Evolutionary conservation across 2,888 invertebrate species (phyloP).

Genomic region (Serripes groenlandicus): DNA sequence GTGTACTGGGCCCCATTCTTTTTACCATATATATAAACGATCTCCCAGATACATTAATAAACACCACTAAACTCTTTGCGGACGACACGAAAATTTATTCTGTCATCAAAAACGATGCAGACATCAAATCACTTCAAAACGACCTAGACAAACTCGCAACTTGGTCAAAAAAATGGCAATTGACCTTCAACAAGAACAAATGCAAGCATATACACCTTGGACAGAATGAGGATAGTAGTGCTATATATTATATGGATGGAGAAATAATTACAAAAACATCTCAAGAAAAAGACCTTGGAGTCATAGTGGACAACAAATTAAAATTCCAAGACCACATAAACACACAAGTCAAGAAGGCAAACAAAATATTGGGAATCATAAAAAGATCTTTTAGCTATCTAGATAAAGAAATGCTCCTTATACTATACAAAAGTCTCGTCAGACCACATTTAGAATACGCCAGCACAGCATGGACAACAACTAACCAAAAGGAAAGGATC

Average conservation of each 20-base stretch:
- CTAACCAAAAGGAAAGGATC: not conserved
- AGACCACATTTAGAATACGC: not conserved
- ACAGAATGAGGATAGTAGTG: not conserved
- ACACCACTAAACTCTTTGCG: not conserved
- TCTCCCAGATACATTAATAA: not conserved
- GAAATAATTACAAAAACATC: not conserved
- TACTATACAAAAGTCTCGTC: not conserved
- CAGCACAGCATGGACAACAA: not conserved
- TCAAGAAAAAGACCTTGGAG: slow-evolving; percentile 2
- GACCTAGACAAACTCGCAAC: slow-evolving; percentile 6
- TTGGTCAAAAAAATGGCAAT: slow-evolving; percentile 7
- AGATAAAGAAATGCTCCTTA: slow-evolving; percentile 3
- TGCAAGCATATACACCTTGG: slow-evolving; percentile 5
- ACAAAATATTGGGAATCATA: not conserved
- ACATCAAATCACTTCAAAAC: not conserved
- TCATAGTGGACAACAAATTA: not conserved
- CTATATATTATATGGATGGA: not conserved
- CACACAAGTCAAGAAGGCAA: slow-evolving; percentile 1
- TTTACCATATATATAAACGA: slow-evolving; percentile 1
- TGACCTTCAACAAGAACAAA: slow-evolving; percentile 1
- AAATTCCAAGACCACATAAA: not conserved
- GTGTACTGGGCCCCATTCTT: not conserved
- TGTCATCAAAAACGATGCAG: not conserved
- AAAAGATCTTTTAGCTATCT: slow-evolving; percentile 8
- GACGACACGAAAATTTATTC: slow-evolving; percentile 6